Conservation (phyloP, 2,888 invertebrate species). For the Tetranychus piercei region DNA sequence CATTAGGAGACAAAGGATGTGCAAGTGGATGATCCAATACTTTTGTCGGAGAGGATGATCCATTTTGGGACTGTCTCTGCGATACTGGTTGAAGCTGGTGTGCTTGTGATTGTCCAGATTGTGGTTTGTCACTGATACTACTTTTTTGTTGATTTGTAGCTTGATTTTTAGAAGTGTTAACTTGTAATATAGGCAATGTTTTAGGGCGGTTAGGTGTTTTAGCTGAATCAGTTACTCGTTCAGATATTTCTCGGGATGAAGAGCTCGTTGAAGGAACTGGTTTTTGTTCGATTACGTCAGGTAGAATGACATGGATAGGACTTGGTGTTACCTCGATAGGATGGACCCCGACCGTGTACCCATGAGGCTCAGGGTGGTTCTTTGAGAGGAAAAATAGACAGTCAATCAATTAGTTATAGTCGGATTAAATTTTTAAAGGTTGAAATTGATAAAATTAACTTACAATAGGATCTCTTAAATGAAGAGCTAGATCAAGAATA, state of each 20-base stretch:
- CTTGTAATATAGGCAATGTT: neutral
- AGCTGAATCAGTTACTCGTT: neutral
- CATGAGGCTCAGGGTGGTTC: neutral
- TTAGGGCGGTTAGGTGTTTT: neutral
- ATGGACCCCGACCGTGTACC: neutral
- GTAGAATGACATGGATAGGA: neutral
- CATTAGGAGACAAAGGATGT: neutral
- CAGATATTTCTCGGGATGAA: neutral
- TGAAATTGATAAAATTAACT: slow-evolving; percentile 20
- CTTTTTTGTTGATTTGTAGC: neutral
- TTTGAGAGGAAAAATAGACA: neutral
- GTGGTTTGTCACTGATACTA: neutral
- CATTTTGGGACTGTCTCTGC: neutral
- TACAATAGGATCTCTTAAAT: slow-evolving; percentile 37
- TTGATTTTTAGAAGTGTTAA: neutral
- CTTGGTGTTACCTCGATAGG: neutral
- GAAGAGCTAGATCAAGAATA: slow-evolving; percentile 45
- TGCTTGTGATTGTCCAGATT: neutral
- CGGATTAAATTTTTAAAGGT: neutral
- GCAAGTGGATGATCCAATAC: neutral
- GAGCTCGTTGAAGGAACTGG: neutral
- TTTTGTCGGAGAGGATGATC: neutral
- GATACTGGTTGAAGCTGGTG: neutral
- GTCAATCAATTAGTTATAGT: neutral
- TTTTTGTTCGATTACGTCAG: neutral